Evolutionary conservation across 1,140 invertebrate genomes (phyloP).

Genomic region (Drosophila pandora): DNA sequence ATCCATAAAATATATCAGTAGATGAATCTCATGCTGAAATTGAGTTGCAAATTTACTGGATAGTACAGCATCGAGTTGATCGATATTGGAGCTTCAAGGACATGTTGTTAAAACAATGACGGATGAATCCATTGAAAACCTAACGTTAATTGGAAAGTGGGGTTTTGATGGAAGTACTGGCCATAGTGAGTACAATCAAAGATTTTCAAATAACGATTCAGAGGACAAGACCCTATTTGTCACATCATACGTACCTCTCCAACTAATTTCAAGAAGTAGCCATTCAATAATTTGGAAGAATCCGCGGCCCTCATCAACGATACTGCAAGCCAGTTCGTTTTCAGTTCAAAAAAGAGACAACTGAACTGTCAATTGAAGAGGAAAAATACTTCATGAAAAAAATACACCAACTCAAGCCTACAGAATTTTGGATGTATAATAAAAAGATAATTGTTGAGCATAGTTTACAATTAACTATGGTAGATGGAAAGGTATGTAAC

Average conservation of each 20-base stretch:
- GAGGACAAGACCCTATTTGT: conserved; percentile 10
- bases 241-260: conserved; percentile 6
- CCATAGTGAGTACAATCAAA: conserved; percentile 19
- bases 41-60: conserved; percentile 4
- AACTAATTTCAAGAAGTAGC: conserved; percentile 8
- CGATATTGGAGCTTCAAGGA: conserved; percentile 14
- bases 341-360: conserved; percentile 6
- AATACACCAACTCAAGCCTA: too few relatives aligned
- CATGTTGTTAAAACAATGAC: conserved; percentile 5
- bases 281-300: conserved; percentile 15
- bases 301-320: background rate
- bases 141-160: conserved; percentile 24
- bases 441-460: too few relatives aligned
- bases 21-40: conserved; percentile 13
- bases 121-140: conserved; percentile 12
- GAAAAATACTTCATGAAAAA: too few relatives aligned
- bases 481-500: too few relatives aligned
- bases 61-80: background rate
- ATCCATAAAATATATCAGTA: conserved; percentile 22
- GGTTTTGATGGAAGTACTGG: conserved; percentile 19
- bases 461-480: too few relatives aligned
- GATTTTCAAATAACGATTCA: background rate
- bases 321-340: conserved; percentile 6
- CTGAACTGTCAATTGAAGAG: background rate
- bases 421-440: too few relatives aligned